Conservation (phyloP, 2,888 invertebrate genomes). For the Watsonalla binaria region DNA sequence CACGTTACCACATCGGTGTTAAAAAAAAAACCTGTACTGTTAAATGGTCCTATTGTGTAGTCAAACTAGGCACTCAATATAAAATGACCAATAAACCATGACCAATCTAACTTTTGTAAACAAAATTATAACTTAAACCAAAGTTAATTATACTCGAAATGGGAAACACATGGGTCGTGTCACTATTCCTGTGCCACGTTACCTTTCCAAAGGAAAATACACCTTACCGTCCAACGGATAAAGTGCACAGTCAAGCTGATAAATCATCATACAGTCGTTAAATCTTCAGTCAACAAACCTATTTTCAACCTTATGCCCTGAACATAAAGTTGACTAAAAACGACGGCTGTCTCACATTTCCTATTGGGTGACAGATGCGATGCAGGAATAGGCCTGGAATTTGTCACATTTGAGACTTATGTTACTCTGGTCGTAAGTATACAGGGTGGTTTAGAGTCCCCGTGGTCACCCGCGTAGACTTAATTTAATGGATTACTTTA, state of each 20-base stretch:
- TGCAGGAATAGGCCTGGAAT: background rate
- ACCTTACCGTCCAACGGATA: background rate
- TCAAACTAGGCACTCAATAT: too few species aligned
- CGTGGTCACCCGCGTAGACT: too few species aligned
- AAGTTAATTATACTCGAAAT: slow-evolving; percentile 12
- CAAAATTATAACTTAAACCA: background rate
- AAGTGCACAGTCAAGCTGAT: background rate
- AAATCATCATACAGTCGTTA: background rate
- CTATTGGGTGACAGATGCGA: background rate
- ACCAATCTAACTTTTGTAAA: background rate
- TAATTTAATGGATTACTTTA: too few species aligned
- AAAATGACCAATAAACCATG: background rate
- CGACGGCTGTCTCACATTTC: background rate
- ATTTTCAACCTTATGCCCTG: background rate
- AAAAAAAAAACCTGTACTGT: too few species aligned
- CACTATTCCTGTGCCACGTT: slow-evolving; percentile 6
- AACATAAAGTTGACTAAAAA: background rate
- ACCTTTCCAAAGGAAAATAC: background rate
- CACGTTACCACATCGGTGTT: too few species aligned
- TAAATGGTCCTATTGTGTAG: too few species aligned
- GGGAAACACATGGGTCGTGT: slow-evolving; percentile 12
- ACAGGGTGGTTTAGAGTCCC: too few species aligned
- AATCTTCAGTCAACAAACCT: background rate
- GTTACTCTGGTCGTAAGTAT: too few species aligned
- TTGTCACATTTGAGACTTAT: background rate